Evolutionary conservation across 2,888 invertebrate species (phyloP).

Genomic region (Reticulitermes lucifugus): DNA sequence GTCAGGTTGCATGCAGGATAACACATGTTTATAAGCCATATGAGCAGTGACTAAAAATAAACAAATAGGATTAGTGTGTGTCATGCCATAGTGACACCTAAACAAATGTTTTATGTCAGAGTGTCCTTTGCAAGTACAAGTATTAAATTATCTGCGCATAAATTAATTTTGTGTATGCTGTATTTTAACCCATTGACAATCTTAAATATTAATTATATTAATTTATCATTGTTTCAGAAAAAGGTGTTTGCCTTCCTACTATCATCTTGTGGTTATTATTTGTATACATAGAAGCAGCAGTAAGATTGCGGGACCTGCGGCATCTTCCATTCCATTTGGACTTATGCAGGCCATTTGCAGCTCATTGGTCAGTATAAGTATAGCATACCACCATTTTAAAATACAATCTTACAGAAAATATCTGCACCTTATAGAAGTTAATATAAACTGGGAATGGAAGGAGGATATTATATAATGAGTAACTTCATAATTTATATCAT

Average conservation of each 20-base stretch:
- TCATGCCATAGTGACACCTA: too few species aligned
- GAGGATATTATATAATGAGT: too few species aligned
- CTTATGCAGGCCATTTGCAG: constrained; percentile 95
- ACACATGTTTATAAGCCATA: too few species aligned
- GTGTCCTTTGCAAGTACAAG: too few species aligned
- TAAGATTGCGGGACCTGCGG: constrained; percentile 84
- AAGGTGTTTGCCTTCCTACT: constrained; percentile 94
- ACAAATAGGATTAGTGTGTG: too few species aligned
- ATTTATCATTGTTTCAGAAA: constrained; percentile 71
- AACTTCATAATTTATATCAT: too few species aligned
- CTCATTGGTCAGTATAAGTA: constrained; percentile 82
- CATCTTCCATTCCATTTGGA: constrained; percentile 88
- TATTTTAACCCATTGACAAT: background rate
- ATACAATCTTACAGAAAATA: too few species aligned
- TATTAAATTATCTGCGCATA: background rate
- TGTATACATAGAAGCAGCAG: constrained; percentile 93
- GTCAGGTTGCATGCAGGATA: too few species aligned
- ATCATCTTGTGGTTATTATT: constrained; percentile 93
- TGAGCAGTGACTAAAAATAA: too few species aligned
- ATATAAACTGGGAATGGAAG: too few species aligned
- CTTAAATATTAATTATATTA: background rate
- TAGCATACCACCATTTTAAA: background rate
- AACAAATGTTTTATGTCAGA: background rate
- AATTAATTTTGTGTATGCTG: background rate
- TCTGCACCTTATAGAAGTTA: too few species aligned